Percentiles rank a stretch among this genome's conserved stretches.
Evolutionary conservation across 2,113 vertebrate species (phyloP).

Genomic region (Orthonyx spaldingii): DNA sequence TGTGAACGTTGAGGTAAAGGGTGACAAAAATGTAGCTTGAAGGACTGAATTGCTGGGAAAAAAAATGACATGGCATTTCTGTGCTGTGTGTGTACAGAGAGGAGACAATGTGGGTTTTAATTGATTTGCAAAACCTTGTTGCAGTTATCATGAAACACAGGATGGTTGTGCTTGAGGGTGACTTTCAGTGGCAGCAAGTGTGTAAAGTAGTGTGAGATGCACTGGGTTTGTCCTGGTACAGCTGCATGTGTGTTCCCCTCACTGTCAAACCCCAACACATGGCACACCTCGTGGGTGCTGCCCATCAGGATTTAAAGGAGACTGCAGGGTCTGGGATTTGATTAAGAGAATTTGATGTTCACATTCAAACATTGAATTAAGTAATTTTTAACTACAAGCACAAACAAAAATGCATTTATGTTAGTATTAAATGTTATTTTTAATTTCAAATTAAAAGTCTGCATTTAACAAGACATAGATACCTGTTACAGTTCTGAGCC

Average conservation of each 20-base stretch:
- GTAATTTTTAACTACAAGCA: neutral
- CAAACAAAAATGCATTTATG: neutral
- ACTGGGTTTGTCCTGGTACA: neutral
- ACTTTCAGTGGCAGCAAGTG: neutral
- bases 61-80: neutral
- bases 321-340: neutral
- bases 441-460: neutral
- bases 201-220: neutral
- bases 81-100: neutral
- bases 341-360: neutral
- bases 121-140: slow-evolving; percentile 5
- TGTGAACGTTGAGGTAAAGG: neutral
- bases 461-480: neutral
- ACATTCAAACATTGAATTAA: neutral
- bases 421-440: neutral
- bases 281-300: rapidly evolving
- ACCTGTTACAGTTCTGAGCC: neutral
- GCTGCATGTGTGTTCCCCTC: neutral
- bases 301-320: neutral
- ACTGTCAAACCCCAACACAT: neutral
- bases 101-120: slow-evolving; percentile 22
- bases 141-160: neutral
- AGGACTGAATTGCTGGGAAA: neutral
- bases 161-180: neutral
- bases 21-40: slow-evolving; percentile 13